Conservation (phyloP, 2,888 invertebrate genomes). For the Lithosia quadra region DNA sequence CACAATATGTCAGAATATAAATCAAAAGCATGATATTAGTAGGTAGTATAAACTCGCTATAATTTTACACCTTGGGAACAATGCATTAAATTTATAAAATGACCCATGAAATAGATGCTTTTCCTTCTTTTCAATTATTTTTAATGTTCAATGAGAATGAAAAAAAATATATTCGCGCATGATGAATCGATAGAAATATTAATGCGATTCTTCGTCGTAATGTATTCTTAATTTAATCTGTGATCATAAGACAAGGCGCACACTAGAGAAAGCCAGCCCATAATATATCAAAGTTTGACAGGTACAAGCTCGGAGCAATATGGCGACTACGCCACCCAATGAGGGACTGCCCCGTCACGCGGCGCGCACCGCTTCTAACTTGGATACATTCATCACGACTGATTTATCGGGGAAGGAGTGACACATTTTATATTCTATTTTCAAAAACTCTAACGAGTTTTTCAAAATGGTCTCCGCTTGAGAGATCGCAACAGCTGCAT, state of each 20-base stretch:
- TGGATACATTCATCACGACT: slow-evolving; percentile 83
- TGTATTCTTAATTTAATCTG: slow-evolving; percentile 69
- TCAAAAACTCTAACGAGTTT: slow-evolving; percentile 83
- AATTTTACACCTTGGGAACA: slow-evolving; percentile 80
- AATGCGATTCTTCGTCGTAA: slow-evolving; percentile 49
- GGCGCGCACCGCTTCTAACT: slow-evolving; percentile 76
- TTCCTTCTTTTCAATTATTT: slow-evolving; percentile 35
- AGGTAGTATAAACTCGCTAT: slow-evolving; percentile 62
- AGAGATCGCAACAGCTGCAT: slow-evolving; percentile 83
- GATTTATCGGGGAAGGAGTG: slow-evolving; percentile 86
- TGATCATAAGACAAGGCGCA: slow-evolving; percentile 81
- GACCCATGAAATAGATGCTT: slow-evolving; percentile 65
- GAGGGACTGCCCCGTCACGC: slow-evolving; percentile 83
- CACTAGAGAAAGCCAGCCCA: slow-evolving; percentile 79
- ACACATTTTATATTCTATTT: slow-evolving; percentile 87
- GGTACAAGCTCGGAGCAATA: slow-evolving; percentile 85
- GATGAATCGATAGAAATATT: slow-evolving; percentile 33
- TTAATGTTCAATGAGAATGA: neutral
- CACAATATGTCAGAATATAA: slow-evolving; percentile 80
- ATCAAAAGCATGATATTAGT: slow-evolving; percentile 70
- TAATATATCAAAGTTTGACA: slow-evolving; percentile 86
- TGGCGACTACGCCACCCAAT: slow-evolving; percentile 86
- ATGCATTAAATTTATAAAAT: slow-evolving; percentile 73
- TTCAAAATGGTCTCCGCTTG: slow-evolving; percentile 82
- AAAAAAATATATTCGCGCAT: neutral